Evolutionary conservation across 2,113 vertebrate species (phyloP), one percentile per base, ranked within the genome.

Genomic region (Elephas maximus): DNA sequence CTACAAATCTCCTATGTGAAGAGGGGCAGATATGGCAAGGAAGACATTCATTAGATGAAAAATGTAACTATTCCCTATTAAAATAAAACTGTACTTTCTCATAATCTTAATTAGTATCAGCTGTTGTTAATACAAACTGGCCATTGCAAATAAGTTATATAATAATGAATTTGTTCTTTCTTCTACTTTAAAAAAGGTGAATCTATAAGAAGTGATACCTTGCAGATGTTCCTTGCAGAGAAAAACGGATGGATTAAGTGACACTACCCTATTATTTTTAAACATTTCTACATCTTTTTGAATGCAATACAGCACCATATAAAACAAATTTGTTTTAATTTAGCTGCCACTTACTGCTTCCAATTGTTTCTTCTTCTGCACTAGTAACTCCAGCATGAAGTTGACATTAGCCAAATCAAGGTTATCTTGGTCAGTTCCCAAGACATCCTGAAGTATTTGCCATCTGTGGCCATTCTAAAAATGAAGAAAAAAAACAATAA

Each of bases 301-400:
- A 93, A n/a, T 85, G 11, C 2, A 94, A 44, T 37, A 90, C 1
- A 86, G 28, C 5, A 80, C 24, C 48, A 71, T n/a, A 89, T 81
- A 86, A 96, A 96, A n/a, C 3, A 77, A 81, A 65, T 26, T 73
- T 78, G 90, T 69, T 63, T 18, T 82, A 71, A 51, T 62, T 83
- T 4, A 48, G 44, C 74, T 79, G 65, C 53, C 91, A 98, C 99
- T 99, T 98, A 99, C 99, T 90, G 99, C 99, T 98, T 99, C 99
- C 96, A 99, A 98, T 96, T 99, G 99, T 97, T 99, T 99, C 98
- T 99, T 99, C 98, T 99, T 99, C 98, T 99, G 99, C 48, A 99
- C 99, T 95, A 99, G 98, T 57, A 99, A 98, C 97, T 99, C 99
- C 97, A 99, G 98, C 99, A 99, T 99, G 91, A 99, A 99, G 96